phyloP scores from a whole-genome alignment of 2,113 vertebrate species.

The Elgaria multicarinata region DNA sequence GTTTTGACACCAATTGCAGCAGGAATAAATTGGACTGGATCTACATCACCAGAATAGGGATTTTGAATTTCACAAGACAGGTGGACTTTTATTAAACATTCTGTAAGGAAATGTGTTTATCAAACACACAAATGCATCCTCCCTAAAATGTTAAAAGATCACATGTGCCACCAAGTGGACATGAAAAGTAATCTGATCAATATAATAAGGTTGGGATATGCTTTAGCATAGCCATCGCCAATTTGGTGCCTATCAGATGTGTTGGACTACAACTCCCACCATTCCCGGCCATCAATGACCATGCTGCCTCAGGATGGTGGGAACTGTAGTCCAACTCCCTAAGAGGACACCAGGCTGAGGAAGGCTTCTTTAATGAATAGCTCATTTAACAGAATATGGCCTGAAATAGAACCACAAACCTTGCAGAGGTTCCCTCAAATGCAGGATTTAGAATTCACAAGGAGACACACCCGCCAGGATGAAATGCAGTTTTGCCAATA shows the following conservation, averaged over 20 bases:
- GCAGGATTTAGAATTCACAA: neutral
- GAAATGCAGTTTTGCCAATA: neutral
- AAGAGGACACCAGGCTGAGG: too few species aligned
- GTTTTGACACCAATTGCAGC: rapidly evolving
- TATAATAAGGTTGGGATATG: neutral
- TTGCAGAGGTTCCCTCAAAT: neutral
- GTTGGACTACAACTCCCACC: too few species aligned
- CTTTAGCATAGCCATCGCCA: too few species aligned
- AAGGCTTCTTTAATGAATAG: too few species aligned
- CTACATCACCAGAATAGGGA: rapidly evolving
- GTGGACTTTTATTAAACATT: neutral
- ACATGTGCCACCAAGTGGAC: rapidly evolving
- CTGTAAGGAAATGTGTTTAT: rapidly evolving
- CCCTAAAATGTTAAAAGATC: neutral
- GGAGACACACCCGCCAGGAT: neutral
- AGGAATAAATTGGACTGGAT: neutral
- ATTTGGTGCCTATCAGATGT: too few species aligned
- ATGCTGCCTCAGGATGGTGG: too few species aligned
- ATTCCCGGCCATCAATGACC: too few species aligned
- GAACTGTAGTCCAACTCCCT: too few species aligned
- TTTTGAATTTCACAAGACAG: rapidly evolving
- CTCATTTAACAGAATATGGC: too few species aligned
- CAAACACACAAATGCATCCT: rapidly evolving
- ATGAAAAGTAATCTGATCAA: rapidly evolving
- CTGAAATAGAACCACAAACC: neutral